phyloP scores from a whole-genome alignment of 2,797 vertebrate species.

The Petrocephalus sullivani region DNA sequence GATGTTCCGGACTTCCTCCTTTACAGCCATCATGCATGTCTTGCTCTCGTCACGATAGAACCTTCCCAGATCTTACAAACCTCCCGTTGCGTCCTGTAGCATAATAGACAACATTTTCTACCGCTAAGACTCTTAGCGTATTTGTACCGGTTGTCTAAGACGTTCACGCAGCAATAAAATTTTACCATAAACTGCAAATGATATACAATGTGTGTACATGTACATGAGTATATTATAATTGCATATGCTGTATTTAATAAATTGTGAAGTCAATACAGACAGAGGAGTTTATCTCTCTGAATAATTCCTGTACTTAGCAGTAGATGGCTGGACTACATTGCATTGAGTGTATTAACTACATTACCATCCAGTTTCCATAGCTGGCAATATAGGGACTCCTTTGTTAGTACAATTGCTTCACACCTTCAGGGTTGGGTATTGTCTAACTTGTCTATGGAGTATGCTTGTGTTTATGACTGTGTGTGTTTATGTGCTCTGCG shows the following conservation, averaged over 20 bases:
- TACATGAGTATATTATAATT: slow-evolving; percentile 54
- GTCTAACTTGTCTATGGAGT: background rate
- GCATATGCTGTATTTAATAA: slow-evolving; percentile 68
- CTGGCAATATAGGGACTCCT: too few relatives aligned
- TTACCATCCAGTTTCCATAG: too few relatives aligned
- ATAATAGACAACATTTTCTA: slow-evolving; percentile 49
- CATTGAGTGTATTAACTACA: background rate
- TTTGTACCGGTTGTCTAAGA: slow-evolving; percentile 35
- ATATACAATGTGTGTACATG: slow-evolving; percentile 52
- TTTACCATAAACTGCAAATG: slow-evolving; percentile 44
- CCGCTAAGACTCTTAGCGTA: slow-evolving; percentile 47
- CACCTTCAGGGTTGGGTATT: too few relatives aligned
- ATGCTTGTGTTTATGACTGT: background rate
- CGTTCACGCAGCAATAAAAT: slow-evolving; percentile 60
- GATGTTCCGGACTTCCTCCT: slow-evolving; percentile 40
- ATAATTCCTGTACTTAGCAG: background rate
- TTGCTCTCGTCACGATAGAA: background rate
- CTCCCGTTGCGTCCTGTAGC: slow-evolving; percentile 52
- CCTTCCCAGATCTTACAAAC: background rate
- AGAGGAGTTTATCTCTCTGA: background rate
- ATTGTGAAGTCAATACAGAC: slow-evolving; percentile 46
- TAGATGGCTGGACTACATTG: background rate
- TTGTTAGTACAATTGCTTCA: too few relatives aligned
- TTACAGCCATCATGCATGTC: background rate
- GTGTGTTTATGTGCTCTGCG: background rate